These are phyloP conservation scores for Euwallacea fornicatus DNA, from an alignment of 1,140 invertebrate species.

Conservation along the genomic window DNA sequence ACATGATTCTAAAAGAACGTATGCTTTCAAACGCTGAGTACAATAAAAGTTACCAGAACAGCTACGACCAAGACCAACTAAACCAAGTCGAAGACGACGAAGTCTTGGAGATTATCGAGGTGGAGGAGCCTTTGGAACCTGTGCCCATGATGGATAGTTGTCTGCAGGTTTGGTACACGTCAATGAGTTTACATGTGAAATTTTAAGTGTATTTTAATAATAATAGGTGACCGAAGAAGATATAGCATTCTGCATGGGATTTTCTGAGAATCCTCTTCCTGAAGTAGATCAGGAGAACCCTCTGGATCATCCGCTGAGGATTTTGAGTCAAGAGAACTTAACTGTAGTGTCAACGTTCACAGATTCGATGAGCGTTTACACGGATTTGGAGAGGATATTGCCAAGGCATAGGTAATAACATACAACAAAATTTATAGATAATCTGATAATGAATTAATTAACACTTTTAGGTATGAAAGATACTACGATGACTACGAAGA, in stretches of 20 bases:
- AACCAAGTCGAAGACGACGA: slow-evolving; percentile 62
- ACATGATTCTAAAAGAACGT: slow-evolving; percentile 66
- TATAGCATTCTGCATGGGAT: slow-evolving; percentile 82
- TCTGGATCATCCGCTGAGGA: slow-evolving; percentile 80
- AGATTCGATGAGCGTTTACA: slow-evolving; percentile 76
- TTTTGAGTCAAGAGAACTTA: slow-evolving; percentile 86
- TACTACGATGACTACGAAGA: slow-evolving; percentile 53
- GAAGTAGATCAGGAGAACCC: slow-evolving; percentile 66
- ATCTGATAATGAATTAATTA: background rate
- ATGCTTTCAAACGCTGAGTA: slow-evolving; percentile 61
- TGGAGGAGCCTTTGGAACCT: slow-evolving; percentile 76
- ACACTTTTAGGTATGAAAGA: slow-evolving; percentile 33
- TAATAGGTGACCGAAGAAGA: slow-evolving; percentile 75
- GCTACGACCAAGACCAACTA: slow-evolving; percentile 43
- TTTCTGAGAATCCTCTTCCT: slow-evolving; percentile 68
- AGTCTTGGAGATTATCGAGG: slow-evolving; percentile 79
- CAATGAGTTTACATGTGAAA: no score
- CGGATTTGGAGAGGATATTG: slow-evolving; percentile 66
- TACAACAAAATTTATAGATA: background rate
- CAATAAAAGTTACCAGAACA: slow-evolving; percentile 45
- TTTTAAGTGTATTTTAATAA: no score
- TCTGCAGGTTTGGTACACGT: slow-evolving; percentile 65
- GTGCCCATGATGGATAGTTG: slow-evolving; percentile 82
- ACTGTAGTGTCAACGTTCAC: slow-evolving; percentile 86
- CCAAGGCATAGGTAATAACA: slow-evolving; percentile 46